Conservation (phyloP, 2,888 invertebrate species). For the Cabera pusaria region DNA sequence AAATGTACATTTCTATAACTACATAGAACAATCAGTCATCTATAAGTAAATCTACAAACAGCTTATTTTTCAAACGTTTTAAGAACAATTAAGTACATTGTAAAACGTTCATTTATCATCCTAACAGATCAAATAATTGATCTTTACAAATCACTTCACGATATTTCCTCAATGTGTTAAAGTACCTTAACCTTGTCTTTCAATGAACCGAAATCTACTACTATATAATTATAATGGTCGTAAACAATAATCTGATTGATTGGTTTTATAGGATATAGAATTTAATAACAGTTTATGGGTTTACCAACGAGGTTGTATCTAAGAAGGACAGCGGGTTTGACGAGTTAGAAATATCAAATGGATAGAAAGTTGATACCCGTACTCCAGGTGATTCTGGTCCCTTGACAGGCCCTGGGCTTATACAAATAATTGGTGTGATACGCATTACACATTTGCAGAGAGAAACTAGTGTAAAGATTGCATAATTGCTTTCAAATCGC, state of each 20-base stretch:
- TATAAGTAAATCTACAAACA: too few species aligned
- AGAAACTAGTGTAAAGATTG: conserved; percentile 22
- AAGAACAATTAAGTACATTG: conserved; percentile 6
- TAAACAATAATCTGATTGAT: conserved; percentile 38
- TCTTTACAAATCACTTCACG: conserved; percentile 17
- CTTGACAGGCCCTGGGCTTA: conserved; percentile 46
- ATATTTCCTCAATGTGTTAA: conserved; percentile 19
- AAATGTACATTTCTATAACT: too few species aligned
- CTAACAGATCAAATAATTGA: conserved; percentile 16
- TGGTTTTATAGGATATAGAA: conserved; percentile 38
- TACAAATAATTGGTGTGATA: conserved; percentile 45
- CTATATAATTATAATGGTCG: conserved; percentile 32
- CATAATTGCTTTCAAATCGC: conserved; percentile 6
- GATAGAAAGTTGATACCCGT: conserved; percentile 32
- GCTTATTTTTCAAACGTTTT: too few species aligned
- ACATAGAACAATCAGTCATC: too few species aligned
- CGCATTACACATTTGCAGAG: conserved; percentile 28
- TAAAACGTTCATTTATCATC: conserved; percentile 4
- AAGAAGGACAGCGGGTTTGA: conserved; percentile 51
- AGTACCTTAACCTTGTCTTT: conserved; percentile 21
- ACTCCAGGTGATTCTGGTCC: conserved; percentile 28
- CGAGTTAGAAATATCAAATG: conserved; percentile 42
- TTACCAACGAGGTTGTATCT: conserved; percentile 38
- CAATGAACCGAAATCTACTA: conserved; percentile 19
- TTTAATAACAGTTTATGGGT: conserved; percentile 30